A percentile compares a stretch with the other conserved stretches of the same genome.
Conservation (phyloP, 2,113 vertebrate genomes). For the Chelonoidis abingdonii region DNA sequence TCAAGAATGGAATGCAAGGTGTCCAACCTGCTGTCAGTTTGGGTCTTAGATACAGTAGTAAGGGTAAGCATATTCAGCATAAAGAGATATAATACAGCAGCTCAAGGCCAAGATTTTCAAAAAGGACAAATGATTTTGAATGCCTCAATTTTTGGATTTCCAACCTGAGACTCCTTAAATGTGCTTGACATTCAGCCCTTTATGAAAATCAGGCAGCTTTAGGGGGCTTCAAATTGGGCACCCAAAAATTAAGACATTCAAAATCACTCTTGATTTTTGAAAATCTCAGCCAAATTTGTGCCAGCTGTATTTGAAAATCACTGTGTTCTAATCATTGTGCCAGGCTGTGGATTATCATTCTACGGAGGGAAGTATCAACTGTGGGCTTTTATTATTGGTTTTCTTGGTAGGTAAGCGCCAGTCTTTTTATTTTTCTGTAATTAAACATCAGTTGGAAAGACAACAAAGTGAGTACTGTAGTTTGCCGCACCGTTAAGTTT, state of each 20-base stretch:
- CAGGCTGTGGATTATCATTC: not conserved
- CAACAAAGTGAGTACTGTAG: not conserved
- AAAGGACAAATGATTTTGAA: not conserved
- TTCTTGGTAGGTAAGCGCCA: not conserved
- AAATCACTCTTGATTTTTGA: not conserved
- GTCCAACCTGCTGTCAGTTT: not conserved
- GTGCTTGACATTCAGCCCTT: not conserved
- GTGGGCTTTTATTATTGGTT: not conserved
- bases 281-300: not conserved
- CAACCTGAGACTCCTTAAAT: not conserved
- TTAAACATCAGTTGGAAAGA: not conserved
- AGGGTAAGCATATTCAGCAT: not conserved
- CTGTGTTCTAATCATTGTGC: not conserved
- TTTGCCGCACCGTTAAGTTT: not conserved
- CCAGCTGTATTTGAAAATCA: fast-evolving
- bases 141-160: not conserved
- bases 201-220: not conserved
- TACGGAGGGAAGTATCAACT: not conserved
- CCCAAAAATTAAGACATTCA: not conserved
- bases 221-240: not conserved
- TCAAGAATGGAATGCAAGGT: not conserved
- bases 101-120: not conserved
- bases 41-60: not conserved
- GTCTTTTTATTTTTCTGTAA: not conserved
- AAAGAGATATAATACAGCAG: not conserved